These are phyloP conservation scores for Meloidogyne hapla DNA, from an alignment of 1,140 invertebrate genomes.

Conservation along the genomic window DNA sequence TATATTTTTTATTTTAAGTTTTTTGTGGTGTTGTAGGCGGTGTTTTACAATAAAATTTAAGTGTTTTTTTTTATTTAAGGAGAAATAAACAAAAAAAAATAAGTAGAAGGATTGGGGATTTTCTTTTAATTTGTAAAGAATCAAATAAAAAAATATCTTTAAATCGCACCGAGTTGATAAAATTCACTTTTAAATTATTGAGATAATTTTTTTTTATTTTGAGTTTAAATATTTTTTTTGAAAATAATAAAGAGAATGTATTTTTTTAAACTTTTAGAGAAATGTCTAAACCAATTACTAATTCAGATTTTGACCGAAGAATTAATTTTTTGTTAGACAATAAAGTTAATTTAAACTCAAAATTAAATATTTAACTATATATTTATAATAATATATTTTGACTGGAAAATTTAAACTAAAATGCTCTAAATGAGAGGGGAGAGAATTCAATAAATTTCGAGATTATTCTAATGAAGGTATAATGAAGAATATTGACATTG, in stretches of 20 bases:
- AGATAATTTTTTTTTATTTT: not conserved
- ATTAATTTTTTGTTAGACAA: no score
- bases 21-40: not conserved
- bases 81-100: not conserved
- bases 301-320: no score
- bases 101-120: not conserved
- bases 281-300: no score
- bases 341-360: no score
- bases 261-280: no score
- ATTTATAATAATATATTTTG: not conserved
- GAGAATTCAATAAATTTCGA: not conserved
- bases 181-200: not conserved
- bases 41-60: not conserved
- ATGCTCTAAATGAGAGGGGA: not conserved
- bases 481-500: not conserved
- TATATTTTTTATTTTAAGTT: not conserved
- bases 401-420: not conserved
- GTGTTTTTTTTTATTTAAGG: not conserved
- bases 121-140: not conserved
- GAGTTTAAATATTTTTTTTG: not conserved
- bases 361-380: not conserved
- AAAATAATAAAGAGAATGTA: no score
- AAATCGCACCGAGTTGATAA: not conserved
- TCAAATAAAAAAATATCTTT: slow-evolving; percentile 6
- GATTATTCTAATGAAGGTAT: not conserved